Evolutionary conservation across 2,797 vertebrate genomes (phyloP).

Genomic region (Gallinago solitaria): DNA sequence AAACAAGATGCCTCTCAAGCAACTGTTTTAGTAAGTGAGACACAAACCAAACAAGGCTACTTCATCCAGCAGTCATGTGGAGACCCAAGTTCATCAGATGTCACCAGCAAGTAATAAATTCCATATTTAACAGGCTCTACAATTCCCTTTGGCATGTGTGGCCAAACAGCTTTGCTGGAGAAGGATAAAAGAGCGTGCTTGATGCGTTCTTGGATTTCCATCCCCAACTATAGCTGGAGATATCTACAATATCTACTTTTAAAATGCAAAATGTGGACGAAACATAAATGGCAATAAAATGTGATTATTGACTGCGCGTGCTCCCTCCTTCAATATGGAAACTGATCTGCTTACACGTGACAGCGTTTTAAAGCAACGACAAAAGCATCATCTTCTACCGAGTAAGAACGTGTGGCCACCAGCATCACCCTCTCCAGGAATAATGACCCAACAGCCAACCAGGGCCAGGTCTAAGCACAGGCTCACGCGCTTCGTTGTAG

Average conservation of each 20-base stretch:
- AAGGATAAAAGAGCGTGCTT: not conserved
- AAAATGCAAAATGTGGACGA: not conserved
- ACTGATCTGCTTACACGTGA: not conserved
- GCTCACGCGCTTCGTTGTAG: rapidly evolving
- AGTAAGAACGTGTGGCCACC: rapidly evolving
- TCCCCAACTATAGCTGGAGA: not conserved
- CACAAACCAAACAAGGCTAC: not conserved
- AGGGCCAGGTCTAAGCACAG: not conserved
- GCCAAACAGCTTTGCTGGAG: not conserved
- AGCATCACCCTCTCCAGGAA: not conserved
- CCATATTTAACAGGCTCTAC: not conserved
- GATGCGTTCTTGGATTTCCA: not conserved
- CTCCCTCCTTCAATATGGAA: not conserved
- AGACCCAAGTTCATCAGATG: not conserved
- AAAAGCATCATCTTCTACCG: not conserved
- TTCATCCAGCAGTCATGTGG: not conserved
- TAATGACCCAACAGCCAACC: not conserved
- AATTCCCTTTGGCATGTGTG: not conserved
- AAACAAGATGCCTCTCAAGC: not conserved
- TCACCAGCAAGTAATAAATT: not conserved
- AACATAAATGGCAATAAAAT: not conserved
- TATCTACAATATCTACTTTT: not conserved
- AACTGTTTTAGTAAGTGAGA: not conserved
- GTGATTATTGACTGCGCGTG: not conserved
- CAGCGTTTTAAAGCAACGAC: not conserved